Percentiles rank a stretch among this genome's conserved stretches.
Conservation (phyloP, 2,888 invertebrate species). For the Corbicula japonica region DNA sequence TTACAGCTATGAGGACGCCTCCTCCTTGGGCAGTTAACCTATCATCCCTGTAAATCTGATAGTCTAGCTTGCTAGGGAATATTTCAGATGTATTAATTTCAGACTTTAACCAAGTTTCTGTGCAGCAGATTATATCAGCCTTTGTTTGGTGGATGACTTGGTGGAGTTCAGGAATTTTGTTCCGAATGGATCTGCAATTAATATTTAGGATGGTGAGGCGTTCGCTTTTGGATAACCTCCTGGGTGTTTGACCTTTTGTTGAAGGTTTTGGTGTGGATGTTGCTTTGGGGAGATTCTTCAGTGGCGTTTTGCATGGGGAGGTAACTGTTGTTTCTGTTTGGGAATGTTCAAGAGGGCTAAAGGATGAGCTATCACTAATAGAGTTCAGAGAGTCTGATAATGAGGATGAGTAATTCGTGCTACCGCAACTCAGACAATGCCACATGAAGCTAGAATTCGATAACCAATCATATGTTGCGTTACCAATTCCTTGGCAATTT, state of each 20-base stretch:
- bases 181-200: no score
- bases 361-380: neutral
- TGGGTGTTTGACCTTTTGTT: no score
- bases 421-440: conserved; percentile 8
- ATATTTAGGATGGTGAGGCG: no score
- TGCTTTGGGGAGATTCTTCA: no score
- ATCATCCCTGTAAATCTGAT: conserved; percentile 9
- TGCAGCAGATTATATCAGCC: conserved; percentile 18
- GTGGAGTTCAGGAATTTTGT: conserved; percentile 33
- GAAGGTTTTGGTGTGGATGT: no score
- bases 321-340: no score
- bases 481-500: conserved; percentile 6
- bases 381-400: neutral
- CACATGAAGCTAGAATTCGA: conserved; percentile 5
- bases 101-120: conserved; percentile 43
- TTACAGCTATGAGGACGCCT: conserved; percentile 29
- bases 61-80: conserved; percentile 11
- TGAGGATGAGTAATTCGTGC: conserved; percentile 1
- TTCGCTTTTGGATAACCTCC: no score
- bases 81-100: conserved; percentile 35
- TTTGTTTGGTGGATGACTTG: no score
- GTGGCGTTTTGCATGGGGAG: no score
- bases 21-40: conserved; percentile 18
- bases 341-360: neutral
- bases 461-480: conserved; percentile 9